Evolutionary conservation across 1,140 invertebrate species (phyloP).

Genomic region (Popillia japonica): DNA sequence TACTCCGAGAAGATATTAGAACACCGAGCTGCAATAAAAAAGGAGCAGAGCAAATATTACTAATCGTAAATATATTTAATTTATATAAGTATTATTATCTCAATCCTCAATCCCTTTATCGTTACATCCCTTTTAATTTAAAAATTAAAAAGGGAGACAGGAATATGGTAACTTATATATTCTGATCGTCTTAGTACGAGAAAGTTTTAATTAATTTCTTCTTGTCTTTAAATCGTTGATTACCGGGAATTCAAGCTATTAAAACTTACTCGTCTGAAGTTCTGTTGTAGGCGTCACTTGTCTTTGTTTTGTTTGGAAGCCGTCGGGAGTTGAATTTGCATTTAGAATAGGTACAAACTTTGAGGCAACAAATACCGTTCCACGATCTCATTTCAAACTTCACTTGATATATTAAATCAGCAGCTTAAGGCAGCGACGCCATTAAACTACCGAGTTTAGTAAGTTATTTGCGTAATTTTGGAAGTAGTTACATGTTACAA

Average conservation of each 20-base stretch:
- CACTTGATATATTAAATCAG: slow-evolving; percentile 42
- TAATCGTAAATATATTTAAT: slow-evolving; percentile 4
- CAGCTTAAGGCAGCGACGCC: slow-evolving; percentile 16
- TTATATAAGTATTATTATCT: neutral
- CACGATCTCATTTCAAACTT: slow-evolving; percentile 47
- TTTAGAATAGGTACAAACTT: slow-evolving; percentile 51
- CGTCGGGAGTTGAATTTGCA: slow-evolving; percentile 46
- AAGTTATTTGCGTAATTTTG: slow-evolving; percentile 4
- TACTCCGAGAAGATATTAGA: slow-evolving; percentile 19
- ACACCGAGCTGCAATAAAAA: slow-evolving; percentile 13
- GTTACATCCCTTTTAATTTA: neutral
- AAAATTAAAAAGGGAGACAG: neutral
- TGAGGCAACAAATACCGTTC: slow-evolving; percentile 44
- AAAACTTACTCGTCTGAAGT: slow-evolving; percentile 38
- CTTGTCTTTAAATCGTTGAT: slow-evolving; percentile 35
- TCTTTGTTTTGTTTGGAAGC: slow-evolving; percentile 44
- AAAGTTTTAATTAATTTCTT: slow-evolving; percentile 39
- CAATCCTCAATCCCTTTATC: neutral
- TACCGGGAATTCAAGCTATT: slow-evolving; percentile 30
- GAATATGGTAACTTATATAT: neutral
- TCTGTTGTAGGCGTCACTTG: slow-evolving; percentile 42
- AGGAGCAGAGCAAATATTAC: neutral
- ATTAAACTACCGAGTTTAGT: neutral
- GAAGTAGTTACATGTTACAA: no score
- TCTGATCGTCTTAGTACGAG: neutral